Conservation (phyloP, 2,797 vertebrate species). For the Australoheros facetus region DNA sequence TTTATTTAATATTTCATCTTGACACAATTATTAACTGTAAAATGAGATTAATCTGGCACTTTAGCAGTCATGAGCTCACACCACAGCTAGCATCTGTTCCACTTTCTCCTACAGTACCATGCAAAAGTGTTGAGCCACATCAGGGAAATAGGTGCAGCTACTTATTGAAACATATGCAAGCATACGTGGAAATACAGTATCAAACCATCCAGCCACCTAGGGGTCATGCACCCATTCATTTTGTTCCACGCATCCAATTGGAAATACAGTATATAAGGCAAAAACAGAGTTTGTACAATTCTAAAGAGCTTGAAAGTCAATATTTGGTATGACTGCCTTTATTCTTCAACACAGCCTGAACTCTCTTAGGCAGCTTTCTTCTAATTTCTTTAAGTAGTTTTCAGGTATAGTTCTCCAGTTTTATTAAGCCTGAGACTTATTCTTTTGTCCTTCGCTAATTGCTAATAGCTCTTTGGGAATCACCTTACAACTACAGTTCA, state of each 20-base stretch:
- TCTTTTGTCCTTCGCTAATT: too few relatives aligned
- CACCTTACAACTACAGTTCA: too few relatives aligned
- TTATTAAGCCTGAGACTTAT: too few relatives aligned
- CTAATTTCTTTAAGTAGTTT: too few relatives aligned
- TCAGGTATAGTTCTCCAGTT: too few relatives aligned
- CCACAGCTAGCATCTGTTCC: not conserved
- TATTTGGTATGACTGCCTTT: not conserved
- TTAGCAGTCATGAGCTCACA: not conserved
- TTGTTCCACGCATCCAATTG: not conserved
- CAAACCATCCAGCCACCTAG: not conserved
- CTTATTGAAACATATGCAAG: not conserved
- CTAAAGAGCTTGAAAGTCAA: not conserved
- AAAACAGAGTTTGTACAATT: not conserved
- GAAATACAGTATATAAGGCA: not conserved
- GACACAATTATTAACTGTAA: not conserved
- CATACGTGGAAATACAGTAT: not conserved
- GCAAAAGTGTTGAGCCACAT: not conserved
- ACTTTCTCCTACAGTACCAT: not conserved
- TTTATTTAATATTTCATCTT: conserved; percentile 15
- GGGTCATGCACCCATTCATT: too few relatives aligned
- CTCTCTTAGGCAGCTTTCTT: not conserved
- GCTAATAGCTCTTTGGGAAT: too few relatives aligned
- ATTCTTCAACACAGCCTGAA: not conserved
- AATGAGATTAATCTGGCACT: not conserved
- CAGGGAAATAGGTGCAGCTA: not conserved